Conservation (phyloP, 2,888 invertebrate genomes). For the Chirona hameri region DNA sequence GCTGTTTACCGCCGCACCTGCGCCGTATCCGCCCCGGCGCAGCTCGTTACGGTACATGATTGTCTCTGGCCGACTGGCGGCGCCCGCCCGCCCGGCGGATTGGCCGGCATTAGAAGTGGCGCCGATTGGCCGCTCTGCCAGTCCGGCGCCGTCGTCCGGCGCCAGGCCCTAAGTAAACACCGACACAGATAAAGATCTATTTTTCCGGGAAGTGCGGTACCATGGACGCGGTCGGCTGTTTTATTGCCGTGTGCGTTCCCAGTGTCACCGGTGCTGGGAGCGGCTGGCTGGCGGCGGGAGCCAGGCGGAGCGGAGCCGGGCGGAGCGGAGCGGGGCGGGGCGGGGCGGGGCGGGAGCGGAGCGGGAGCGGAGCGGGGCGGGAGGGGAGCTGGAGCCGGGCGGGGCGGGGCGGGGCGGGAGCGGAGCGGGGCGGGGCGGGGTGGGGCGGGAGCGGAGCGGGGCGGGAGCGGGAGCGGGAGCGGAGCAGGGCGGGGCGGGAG, state of each 20-base stretch:
- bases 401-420: neutral
- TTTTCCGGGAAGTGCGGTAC: conserved; percentile 1
- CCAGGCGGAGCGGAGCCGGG: neutral
- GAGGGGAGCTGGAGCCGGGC: neutral
- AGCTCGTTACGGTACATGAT: conserved; percentile 25
- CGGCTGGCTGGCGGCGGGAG: neutral
- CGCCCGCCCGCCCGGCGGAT: neutral
- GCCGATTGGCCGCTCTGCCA: neutral
- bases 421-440: neutral
- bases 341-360: neutral
- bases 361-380: neutral
- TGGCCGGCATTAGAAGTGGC: neutral
- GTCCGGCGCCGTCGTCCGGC: neutral
- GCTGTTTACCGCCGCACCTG: conserved; percentile 27
- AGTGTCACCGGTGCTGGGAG: neutral
- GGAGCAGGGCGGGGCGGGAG: too few species aligned
- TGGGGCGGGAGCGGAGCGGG: neutral
- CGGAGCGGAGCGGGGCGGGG: neutral
- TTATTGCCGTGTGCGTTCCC: neutral
- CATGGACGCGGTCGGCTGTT: conserved; percentile 9
- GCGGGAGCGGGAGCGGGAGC: neutral
- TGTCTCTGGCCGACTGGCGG: conserved; percentile 2
- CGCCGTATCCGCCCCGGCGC: neutral
- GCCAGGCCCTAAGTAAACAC: conserved; percentile 23
- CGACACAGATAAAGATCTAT: conserved; percentile 3